Evolutionary conservation across 2,888 invertebrate genomes (phyloP), one percentile per base, ranked within the genome.

Genomic region (Athrips mouffetella): DNA sequence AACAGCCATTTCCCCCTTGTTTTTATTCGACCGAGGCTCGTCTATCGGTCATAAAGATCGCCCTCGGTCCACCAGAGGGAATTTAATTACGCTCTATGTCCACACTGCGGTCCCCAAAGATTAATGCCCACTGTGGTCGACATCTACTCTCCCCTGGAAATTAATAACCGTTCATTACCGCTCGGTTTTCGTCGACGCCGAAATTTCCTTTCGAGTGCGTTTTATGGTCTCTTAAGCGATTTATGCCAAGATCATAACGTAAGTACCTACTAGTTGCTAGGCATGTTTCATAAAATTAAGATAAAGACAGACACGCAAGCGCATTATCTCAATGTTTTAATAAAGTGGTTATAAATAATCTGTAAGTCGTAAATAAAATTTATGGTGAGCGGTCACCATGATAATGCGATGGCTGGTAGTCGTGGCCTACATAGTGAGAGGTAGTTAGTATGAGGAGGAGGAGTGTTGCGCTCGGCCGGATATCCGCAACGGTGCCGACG

Each of bases 61-160:
- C 68, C 69, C 65, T 57, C 41, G 57, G 60, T 30, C 39, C 45
- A 39, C 48, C 63, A 59, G 58, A 60, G 53, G 73, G 78, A 81
- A 82, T 85, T 80, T 81, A 80, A 84, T 85, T 83, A 83, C 74
- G 68, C 59, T 58, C 64, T 63, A 60, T 73, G 72, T 76, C 75
- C 70, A 63, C 70, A 62, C 51, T 49, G 50, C 65, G 51, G 51
- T 55, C 64, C 59, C 60, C 45, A 45, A 58, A 63, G 67, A 70
- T 63, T 63, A 63, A 67, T 63, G 60, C 54, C 54, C 40, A 30
- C 53, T 60, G 61, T 45, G 60, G 59, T 56, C 53, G 52, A 53
- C 58, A 53, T 53, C 47, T 39, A 55, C 48, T 46, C 51, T 49
- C 52, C 55, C 52, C 49, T 56, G 35, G 48, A 58, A 58, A 63